These are phyloP conservation scores for Drosophila multiciliata DNA, from an alignment of 2,888 invertebrate species.

Conservation along the genomic window DNA sequence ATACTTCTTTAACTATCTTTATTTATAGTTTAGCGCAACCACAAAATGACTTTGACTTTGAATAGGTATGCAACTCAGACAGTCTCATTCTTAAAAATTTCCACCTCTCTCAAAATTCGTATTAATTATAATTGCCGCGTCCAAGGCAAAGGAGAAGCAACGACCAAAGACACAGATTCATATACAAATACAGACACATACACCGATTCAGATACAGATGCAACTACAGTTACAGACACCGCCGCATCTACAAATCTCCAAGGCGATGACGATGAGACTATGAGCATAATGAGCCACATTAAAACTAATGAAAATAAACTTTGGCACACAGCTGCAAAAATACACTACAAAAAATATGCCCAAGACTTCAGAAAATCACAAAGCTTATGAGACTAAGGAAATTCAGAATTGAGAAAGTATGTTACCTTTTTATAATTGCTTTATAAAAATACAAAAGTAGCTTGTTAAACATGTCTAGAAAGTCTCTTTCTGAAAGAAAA, in stretches of 20 bases:
- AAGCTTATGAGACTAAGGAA: neutral
- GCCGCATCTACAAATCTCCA: slow-evolving; percentile 12
- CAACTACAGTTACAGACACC: slow-evolving; percentile 25
- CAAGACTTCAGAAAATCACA: neutral
- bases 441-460: neutral
- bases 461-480: neutral
- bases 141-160: slow-evolving; percentile 28
- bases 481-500: neutral
- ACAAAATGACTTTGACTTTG: neutral
- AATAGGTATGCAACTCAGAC: neutral
- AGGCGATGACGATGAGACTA: slow-evolving; percentile 26
- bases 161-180: slow-evolving; percentile 19
- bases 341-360: slow-evolving; percentile 27
- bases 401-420: neutral
- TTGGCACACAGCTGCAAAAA: slow-evolving; percentile 60
- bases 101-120: neutral
- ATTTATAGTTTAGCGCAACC: neutral
- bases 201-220: slow-evolving; percentile 24
- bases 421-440: too few species aligned
- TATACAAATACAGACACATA: slow-evolving; percentile 21
- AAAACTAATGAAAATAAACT: slow-evolving; percentile 81
- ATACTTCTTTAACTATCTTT: neutral
- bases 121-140: slow-evolving; percentile 49
- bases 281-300: slow-evolving; percentile 77
- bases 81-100: too few species aligned